Evolutionary conservation across 2,113 vertebrate genomes (phyloP).

Genomic region (Apteryx owenii): DNA sequence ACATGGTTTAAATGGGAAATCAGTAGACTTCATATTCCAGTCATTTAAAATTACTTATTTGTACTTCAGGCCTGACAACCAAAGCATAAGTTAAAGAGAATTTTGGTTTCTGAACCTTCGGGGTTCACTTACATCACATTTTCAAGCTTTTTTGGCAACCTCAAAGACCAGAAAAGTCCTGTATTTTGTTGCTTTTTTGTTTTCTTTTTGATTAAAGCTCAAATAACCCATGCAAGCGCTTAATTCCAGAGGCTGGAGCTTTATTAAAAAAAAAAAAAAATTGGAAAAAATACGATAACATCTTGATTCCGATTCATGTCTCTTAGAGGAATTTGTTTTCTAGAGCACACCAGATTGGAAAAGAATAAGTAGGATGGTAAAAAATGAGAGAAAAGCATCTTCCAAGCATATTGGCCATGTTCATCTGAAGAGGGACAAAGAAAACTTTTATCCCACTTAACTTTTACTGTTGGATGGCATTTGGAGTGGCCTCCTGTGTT

Average conservation of each 20-base stretch:
- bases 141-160: background rate
- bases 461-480: slow-evolving; percentile 60
- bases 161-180: background rate
- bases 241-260: background rate
- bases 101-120: background rate
- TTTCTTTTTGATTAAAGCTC: background rate
- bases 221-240: background rate
- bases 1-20: slow-evolving; percentile 9
- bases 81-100: background rate
- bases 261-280: background rate
- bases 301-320: background rate
- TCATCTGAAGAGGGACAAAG: background rate
- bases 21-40: background rate
- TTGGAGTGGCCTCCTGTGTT: slow-evolving; percentile 36
- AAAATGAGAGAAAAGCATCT: background rate
- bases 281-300: background rate
- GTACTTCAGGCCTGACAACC: background rate
- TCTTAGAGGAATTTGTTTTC: background rate
- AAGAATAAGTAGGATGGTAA: background rate
- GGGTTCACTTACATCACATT: background rate
- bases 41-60: slow-evolving; percentile 19
- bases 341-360: background rate
- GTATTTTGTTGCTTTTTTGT: background rate
- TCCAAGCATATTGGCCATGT: background rate
- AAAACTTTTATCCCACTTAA: slow-evolving; percentile 48